phyloP scores from a whole-genome alignment of 2,113 vertebrate species.

The Toxostoma redivivum region DNA sequence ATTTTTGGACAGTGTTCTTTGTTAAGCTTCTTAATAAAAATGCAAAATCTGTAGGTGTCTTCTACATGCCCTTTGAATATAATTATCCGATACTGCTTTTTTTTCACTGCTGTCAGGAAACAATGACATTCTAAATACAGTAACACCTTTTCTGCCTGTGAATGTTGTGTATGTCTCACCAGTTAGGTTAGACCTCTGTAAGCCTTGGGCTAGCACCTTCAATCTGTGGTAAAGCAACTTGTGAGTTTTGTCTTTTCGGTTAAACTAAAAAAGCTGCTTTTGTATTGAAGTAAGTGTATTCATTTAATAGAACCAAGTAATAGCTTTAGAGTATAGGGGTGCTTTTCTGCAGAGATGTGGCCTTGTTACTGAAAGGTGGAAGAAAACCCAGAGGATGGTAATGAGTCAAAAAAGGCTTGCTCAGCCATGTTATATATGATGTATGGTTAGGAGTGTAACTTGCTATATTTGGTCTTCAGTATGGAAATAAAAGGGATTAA shows the following conservation, averaged over 20 bases:
- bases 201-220: not conserved
- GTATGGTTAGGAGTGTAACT: not conserved
- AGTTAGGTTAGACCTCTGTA: not conserved
- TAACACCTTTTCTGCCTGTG: not conserved
- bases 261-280: not conserved
- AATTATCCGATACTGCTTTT: not conserved
- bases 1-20: not conserved
- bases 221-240: not conserved
- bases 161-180: not conserved
- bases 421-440: not conserved
- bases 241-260: not conserved
- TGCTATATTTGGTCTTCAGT: not conserved
- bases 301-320: not conserved
- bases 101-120: not conserved
- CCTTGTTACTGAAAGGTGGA: not conserved
- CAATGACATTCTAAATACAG: not conserved
- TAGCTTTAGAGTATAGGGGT: not conserved
- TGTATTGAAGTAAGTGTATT: not conserved
- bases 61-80: not conserved
- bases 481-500: not conserved
- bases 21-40: not conserved
- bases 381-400: not conserved
- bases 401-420: not conserved
- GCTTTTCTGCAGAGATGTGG: not conserved
- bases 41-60: not conserved